Conservation (phyloP, 2,888 invertebrate species). For the Cantharis nigra region DNA sequence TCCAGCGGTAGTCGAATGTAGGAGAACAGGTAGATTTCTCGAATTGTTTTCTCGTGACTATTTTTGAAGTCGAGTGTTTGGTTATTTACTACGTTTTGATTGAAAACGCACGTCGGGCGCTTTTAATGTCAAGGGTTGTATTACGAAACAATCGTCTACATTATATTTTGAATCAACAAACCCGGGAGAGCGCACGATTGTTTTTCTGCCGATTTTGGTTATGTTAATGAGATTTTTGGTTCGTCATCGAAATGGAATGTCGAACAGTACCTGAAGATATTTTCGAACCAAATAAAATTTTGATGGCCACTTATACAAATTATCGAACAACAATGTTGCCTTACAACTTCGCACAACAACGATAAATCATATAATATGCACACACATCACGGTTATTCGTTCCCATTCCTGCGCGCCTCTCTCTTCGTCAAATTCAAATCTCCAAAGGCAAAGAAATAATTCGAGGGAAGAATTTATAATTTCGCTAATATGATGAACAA, state of each 20-base stretch:
- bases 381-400: background rate
- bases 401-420: background rate
- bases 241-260: background rate
- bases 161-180: background rate
- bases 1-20: constrained; percentile 27
- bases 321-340: constrained; percentile 20
- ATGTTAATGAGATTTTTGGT: background rate
- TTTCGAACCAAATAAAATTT: constrained; percentile 8
- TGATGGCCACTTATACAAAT: constrained; percentile 17
- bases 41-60: constrained; percentile 26
- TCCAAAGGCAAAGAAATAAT: background rate
- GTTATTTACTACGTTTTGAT: constrained; percentile 24
- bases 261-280: background rate
- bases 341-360: constrained; percentile 6
- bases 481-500: background rate
- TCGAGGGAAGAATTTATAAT: background rate
- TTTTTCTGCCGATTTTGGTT: background rate
- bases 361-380: background rate
- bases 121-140: constrained; percentile 1
- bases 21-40: constrained; percentile 33
- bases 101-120: background rate
- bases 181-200: background rate
- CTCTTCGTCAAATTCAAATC: background rate
- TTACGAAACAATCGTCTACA: background rate
- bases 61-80: constrained; percentile 11